phyloP scores from a whole-genome alignment of 2,888 invertebrate species.

The Tolmerus cingulatus region DNA sequence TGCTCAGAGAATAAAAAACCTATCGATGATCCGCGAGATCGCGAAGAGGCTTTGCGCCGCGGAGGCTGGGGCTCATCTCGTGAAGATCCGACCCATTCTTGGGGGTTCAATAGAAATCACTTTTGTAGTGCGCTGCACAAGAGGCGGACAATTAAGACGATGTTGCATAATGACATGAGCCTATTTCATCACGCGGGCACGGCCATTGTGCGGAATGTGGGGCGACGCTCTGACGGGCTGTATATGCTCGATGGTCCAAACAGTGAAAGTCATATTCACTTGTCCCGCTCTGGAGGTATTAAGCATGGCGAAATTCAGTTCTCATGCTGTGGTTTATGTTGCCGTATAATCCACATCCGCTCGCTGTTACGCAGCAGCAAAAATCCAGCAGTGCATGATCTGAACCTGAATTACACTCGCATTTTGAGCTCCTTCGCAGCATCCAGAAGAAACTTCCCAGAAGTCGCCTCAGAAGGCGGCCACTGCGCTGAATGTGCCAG shows the following conservation, averaged over 20 bases:
- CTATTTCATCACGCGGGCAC: not conserved
- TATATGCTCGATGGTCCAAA: not conserved
- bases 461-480: not conserved
- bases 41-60: not conserved
- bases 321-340: not conserved
- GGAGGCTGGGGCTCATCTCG: not conserved
- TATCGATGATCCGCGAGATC: conserved; percentile 15
- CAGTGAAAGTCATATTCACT: not conserved
- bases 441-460: not conserved
- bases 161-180: conserved; percentile 18
- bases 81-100: not conserved
- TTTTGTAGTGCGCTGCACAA: not conserved
- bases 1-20: not conserved
- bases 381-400: not conserved
- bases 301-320: not conserved
- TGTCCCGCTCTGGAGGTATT: not conserved
- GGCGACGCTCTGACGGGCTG: not conserved
- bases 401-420: not conserved
- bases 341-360: not conserved
- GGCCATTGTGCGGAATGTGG: not conserved
- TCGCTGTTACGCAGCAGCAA: not conserved
- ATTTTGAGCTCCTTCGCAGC: not conserved
- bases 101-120: not conserved
- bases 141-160: not conserved
- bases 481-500: not conserved